Evolutionary conservation across 2,797 vertebrate species (phyloP).

Genomic region (Enteromius argenteus): DNA sequence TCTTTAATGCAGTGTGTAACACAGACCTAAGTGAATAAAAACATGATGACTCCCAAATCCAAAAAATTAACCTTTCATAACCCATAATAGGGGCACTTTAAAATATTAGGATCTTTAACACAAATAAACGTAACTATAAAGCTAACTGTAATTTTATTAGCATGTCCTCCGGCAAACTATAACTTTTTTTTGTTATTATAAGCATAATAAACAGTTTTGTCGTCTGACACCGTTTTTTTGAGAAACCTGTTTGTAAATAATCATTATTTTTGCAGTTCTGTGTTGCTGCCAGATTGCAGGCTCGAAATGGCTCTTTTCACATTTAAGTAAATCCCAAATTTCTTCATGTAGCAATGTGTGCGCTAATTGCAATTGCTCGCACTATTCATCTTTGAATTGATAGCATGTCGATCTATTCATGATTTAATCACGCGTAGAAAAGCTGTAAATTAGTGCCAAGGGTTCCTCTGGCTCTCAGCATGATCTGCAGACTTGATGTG

Average conservation of each 20-base stretch:
- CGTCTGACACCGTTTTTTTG: background rate
- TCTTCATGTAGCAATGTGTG: background rate
- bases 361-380: background rate
- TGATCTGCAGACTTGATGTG: background rate
- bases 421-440: slow-evolving; percentile 31
- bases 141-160: too few relatives aligned
- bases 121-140: too few relatives aligned
- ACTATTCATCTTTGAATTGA: slow-evolving; percentile 1
- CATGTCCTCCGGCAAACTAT: too few relatives aligned
- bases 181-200: too few relatives aligned
- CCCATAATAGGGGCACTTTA: too few relatives aligned
- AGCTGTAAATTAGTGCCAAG: slow-evolving; percentile 3
- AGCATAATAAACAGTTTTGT: background rate
- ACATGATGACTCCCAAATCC: too few relatives aligned
- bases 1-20: too few relatives aligned
- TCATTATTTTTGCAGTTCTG: background rate
- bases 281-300: background rate
- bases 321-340: background rate
- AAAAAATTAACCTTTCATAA: too few relatives aligned
- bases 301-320: background rate
- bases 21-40: too few relatives aligned
- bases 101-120: too few relatives aligned
- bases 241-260: background rate
- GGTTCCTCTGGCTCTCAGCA: slow-evolving; percentile 3
- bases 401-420: slow-evolving; percentile 21